These are phyloP conservation scores for Silurus lanzhouensis DNA, from an alignment of 2,797 vertebrate species.

Conservation along the genomic window DNA sequence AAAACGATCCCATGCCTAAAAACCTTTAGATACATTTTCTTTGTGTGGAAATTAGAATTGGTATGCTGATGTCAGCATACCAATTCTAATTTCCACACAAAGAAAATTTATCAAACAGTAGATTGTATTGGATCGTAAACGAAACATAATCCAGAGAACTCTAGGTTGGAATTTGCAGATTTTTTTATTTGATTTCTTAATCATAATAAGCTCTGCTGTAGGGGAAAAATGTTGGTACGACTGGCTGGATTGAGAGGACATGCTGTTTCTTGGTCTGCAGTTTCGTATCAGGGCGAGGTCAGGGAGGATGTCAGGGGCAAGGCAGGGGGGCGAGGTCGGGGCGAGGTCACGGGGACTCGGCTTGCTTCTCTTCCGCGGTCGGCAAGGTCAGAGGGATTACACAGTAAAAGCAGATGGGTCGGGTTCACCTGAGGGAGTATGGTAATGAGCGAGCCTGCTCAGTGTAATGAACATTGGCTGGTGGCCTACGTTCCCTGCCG, in stretches of 20 bases:
- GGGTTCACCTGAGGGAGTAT: constrained; percentile 27
- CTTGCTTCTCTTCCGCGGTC: constrained; percentile 3
- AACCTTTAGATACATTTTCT: too few species aligned
- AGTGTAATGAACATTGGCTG: constrained; percentile 35
- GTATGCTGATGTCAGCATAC: too few species aligned
- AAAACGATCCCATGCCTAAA: neutral
- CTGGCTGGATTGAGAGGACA: neutral
- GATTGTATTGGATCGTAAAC: neutral
- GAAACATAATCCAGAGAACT: neutral
- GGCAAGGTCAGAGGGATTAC: constrained; percentile 43
- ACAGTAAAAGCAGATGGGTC: constrained; percentile 42
- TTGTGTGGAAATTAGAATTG: too few species aligned
- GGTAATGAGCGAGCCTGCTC: constrained; percentile 25
- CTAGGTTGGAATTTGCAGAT: neutral
- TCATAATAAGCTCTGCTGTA: neutral
- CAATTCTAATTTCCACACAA: too few species aligned
- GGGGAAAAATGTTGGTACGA: neutral
- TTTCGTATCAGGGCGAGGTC: constrained; percentile 12
- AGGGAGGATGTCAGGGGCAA: neutral
- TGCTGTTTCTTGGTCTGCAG: constrained; percentile 17
- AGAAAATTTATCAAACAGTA: too few species aligned
- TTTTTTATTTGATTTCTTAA: neutral
- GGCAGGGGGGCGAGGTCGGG: neutral
- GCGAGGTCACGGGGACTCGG: constrained; percentile 22
- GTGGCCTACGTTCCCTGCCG: constrained; percentile 24